Conservation (phyloP, 2,797 vertebrate genomes). For the Pelochelys cantorii region DNA sequence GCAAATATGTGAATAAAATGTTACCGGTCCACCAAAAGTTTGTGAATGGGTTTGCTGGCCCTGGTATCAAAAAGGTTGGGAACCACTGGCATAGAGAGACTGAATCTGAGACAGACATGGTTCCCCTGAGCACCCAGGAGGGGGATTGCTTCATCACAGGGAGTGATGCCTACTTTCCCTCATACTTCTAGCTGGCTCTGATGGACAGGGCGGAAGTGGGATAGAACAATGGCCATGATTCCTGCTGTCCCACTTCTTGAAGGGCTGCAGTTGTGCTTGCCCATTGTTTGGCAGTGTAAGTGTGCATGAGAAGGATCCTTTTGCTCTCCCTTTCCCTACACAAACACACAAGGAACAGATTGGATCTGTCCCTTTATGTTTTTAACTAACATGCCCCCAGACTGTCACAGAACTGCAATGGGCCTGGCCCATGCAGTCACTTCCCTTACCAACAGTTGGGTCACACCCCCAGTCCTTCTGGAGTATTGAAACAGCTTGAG, state of each 20-base stretch:
- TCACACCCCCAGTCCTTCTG: not conserved
- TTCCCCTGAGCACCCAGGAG: not conserved
- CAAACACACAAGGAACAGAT: constrained; percentile 34
- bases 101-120: not conserved
- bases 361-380: not conserved
- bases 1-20: too few relatives aligned
- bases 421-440: too few relatives aligned
- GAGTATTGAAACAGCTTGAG: not conserved
- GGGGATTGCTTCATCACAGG: not conserved
- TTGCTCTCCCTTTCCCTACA: constrained; percentile 12
- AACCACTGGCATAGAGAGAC: too few relatives aligned
- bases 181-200: not conserved
- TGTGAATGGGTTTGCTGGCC: too few relatives aligned
- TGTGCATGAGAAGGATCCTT: constrained; percentile 1
- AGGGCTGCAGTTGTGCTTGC: not conserved
- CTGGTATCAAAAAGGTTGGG: too few relatives aligned
- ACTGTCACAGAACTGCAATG: not conserved
- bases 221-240: not conserved
- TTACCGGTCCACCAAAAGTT: too few relatives aligned
- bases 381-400: not conserved
- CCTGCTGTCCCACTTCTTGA: constrained; percentile 35
- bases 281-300: constrained; percentile 18
- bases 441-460: not conserved
- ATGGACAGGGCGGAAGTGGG: not conserved
- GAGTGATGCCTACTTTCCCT: not conserved